phyloP scores from a whole-genome alignment of 1,140 invertebrate species.

The Leptoteleia sp. region DNA sequence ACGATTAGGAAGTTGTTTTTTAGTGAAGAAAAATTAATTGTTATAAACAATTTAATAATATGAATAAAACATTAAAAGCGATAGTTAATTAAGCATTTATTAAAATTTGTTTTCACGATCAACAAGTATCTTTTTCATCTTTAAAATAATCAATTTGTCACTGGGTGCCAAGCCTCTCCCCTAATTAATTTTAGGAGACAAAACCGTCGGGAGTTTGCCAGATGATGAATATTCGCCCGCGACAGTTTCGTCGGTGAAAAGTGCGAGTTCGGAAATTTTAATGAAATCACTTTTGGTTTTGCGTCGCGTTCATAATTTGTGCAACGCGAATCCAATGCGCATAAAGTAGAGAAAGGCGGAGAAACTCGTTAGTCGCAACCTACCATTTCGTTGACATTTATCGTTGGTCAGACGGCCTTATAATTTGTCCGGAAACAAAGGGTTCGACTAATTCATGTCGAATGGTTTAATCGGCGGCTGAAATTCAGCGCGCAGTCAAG shows the following conservation, averaged over 20 bases:
- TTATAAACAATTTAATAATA: too few relatives aligned
- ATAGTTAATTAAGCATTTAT: neutral
- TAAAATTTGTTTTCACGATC: slow-evolving; percentile 6
- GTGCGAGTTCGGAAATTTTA: slow-evolving; percentile 36
- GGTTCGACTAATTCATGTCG: slow-evolving; percentile 71
- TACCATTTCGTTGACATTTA: slow-evolving; percentile 64
- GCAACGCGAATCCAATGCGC: slow-evolving; percentile 34
- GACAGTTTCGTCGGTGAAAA: slow-evolving; percentile 27
- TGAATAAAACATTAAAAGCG: too few relatives aligned
- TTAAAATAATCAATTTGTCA: slow-evolving; percentile 17
- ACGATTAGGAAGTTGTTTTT: too few relatives aligned
- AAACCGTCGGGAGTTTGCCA: slow-evolving; percentile 3
- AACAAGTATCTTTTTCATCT: slow-evolving; percentile 10
- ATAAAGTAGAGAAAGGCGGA: slow-evolving; percentile 57
- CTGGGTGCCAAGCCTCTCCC: neutral
- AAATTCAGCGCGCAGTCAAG: slow-evolving; percentile 56
- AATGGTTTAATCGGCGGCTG: slow-evolving; percentile 66
- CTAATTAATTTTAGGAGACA: slow-evolving; percentile 33
- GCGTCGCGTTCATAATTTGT: slow-evolving; percentile 40
- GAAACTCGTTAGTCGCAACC: slow-evolving; percentile 58
- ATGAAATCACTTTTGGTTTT: slow-evolving; percentile 52
- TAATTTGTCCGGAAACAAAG: slow-evolving; percentile 75
- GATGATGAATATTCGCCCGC: slow-evolving; percentile 36
- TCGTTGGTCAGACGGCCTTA: slow-evolving; percentile 66
- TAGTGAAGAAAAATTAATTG: too few relatives aligned